Conservation (phyloP, 2,113 vertebrate species). For the Pedetes capensis region DNA sequence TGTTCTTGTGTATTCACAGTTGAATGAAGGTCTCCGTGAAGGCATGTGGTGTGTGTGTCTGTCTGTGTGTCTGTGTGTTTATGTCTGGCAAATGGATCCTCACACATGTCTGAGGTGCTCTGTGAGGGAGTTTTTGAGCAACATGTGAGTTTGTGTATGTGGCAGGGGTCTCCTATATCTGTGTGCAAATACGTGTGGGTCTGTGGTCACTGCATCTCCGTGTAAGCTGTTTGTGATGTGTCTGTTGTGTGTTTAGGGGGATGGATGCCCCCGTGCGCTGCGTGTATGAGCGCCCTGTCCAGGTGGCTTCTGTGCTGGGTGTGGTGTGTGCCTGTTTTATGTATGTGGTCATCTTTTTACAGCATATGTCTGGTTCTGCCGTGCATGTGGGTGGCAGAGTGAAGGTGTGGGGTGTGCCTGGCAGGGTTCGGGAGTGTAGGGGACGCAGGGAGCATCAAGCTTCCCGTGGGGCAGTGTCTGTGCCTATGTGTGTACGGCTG, state of each 20-base stretch:
- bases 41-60: neutral
- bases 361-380: neutral
- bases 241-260: neutral
- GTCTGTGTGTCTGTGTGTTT: neutral
- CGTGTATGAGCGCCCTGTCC: neutral
- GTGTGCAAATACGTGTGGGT: neutral
- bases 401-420: neutral
- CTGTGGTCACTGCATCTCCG: neutral
- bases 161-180: neutral
- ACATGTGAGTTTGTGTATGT: neutral
- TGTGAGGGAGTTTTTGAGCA: neutral
- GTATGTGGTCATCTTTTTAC: neutral
- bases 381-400: neutral
- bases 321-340: constrained; percentile 42
- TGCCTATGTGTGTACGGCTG: neutral
- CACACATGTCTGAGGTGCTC: neutral
- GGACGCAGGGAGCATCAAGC: accelerated
- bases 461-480: neutral
- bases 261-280: neutral
- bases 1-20: neutral
- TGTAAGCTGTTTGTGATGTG: neutral
- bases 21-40: neutral
- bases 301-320: neutral
- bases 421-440: neutral
- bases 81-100: neutral